Evolutionary conservation across 2,888 invertebrate genomes (phyloP), one percentile per base, ranked within the genome.

Genomic region (Argyresthia albistria): DNA sequence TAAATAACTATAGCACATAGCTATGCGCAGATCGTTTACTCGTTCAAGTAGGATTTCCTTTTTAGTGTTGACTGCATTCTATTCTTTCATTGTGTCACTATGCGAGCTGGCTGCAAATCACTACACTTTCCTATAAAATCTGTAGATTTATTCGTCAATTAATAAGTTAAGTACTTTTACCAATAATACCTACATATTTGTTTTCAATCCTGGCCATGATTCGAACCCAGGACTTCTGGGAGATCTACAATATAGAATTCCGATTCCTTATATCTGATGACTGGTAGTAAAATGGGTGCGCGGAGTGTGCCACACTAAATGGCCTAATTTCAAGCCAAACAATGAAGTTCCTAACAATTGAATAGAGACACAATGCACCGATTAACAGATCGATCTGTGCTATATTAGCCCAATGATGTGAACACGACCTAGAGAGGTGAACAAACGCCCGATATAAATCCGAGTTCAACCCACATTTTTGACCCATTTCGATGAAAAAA

Each of bases 41-140:
- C 37, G 36, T 8, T 69, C 80, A 84, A 84, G 82, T 78, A 86
- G 86, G 86, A 87, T 87, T 86, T 87, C 86, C 86, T 87, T 81
- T 86, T 87, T 86, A 87, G 81, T 75, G 70, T 67, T 64, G 64
- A 70, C 70, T 68, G 71, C 25, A 25, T 25, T 25, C 25, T 73
- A 12, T 47, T 70, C 73, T 73, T 72, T 69, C 73, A 82, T 76
- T 83, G 73, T 83, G 84, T 84, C 84, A 87, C 79, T 83, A 68
- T 79, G 83, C 79, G 76, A 82, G 50, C 46, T 46, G 15, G 45
- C 14, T 14, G 14, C 25, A 25, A 25, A 25, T 25, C 25, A 25
- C 2, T 25, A 25, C 25, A 25, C 25, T 25, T 25, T 25, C 25
- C 25, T 25, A 6, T 25, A 25, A 25, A 25, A 25, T 25, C 25